Conservation (phyloP, 2,113 vertebrate genomes). For the Gymnogyps californianus region DNA sequence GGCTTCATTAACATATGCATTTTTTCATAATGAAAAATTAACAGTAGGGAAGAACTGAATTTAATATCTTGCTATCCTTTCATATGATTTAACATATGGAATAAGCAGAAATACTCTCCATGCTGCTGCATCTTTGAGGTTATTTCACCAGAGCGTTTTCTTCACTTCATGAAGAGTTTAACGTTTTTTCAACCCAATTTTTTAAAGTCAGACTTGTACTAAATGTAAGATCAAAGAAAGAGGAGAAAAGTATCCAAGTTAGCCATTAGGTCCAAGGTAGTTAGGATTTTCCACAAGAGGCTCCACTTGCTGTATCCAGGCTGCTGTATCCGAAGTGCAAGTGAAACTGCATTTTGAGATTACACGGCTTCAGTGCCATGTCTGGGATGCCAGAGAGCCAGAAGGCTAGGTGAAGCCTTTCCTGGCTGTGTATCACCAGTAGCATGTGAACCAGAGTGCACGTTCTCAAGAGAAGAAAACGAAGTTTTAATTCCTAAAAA, state of each 20-base stretch:
- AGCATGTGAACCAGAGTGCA: not conserved
- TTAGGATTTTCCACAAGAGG: not conserved
- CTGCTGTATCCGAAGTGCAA: not conserved
- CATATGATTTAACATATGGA: not conserved
- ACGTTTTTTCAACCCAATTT: not conserved
- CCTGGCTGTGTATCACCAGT: not conserved
- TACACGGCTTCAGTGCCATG: not conserved
- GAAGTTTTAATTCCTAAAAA: not conserved
- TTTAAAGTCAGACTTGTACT: not conserved
- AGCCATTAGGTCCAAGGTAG: not conserved
- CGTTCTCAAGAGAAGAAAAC: not conserved
- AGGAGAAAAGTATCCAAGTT: not conserved
- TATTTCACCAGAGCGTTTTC: not conserved
- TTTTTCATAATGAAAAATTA: not conserved
- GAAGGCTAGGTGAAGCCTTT: not conserved
- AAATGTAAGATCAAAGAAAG: not conserved
- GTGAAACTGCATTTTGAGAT: not conserved
- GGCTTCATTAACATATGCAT: not conserved
- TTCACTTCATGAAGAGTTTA: not conserved
- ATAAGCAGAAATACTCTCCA: not conserved
- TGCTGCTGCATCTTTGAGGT: not conserved
- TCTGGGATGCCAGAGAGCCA: not conserved
- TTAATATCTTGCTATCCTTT: not conserved
- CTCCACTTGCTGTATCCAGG: not conserved
- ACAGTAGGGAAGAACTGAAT: not conserved